Evolutionary conservation across 2,888 invertebrate genomes (phyloP).

Genomic region (Diaphora mendica): DNA sequence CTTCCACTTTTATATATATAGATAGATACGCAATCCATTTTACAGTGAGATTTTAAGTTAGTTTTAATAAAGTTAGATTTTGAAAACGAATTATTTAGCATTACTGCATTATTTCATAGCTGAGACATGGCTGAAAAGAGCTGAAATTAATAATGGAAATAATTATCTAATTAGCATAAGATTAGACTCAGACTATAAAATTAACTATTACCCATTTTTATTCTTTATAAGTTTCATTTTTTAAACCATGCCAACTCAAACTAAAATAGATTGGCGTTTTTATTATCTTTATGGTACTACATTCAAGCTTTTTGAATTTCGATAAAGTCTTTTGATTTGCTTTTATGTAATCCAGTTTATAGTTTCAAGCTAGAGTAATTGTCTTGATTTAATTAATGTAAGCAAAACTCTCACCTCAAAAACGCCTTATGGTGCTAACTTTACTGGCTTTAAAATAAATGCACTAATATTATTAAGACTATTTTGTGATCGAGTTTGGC

Average conservation of each 20-base stretch:
- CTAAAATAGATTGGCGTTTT: too few species aligned
- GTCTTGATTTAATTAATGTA: slow-evolving; percentile 49
- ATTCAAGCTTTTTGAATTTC: too few species aligned
- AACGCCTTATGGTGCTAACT: slow-evolving; percentile 41
- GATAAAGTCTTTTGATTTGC: too few species aligned
- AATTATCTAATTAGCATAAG: too few species aligned
- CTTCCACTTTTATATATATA: too few species aligned
- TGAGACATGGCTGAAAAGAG: not conserved
- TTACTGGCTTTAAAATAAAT: slow-evolving; percentile 43
- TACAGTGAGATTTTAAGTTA: not conserved
- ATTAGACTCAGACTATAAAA: too few species aligned
- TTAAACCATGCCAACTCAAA: too few species aligned
- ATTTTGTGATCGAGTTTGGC: slow-evolving; percentile 35
- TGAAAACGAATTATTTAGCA: not conserved
- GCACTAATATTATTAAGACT: slow-evolving; percentile 32
- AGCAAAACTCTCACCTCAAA: slow-evolving; percentile 38
- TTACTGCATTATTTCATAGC: not conserved
- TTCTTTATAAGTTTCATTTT: too few species aligned
- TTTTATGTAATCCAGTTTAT: too few species aligned
- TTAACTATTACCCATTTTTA: too few species aligned
- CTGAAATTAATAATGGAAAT: too few species aligned
- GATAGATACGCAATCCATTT: not conserved
- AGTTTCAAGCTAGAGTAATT: slow-evolving; percentile 22
- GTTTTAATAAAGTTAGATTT: not conserved
- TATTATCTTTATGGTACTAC: too few species aligned